phyloP scores from a whole-genome alignment of 1,140 invertebrate genomes.

The Watersipora subatra region DNA sequence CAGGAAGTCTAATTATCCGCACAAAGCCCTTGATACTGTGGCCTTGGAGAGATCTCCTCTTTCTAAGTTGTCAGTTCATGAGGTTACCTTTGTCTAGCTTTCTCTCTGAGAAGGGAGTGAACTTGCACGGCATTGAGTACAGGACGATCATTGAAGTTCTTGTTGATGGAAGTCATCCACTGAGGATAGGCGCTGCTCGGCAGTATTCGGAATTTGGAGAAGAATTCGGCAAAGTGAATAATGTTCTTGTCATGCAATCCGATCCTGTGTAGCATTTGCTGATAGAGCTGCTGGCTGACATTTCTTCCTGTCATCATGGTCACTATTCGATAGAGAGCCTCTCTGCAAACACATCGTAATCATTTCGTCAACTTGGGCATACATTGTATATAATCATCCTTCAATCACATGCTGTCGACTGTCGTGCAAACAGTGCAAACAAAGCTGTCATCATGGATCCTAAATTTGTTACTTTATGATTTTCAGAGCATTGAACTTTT shows the following conservation, averaged over 20 bases:
- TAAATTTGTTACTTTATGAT: too few relatives aligned
- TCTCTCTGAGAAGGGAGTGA: constrained; percentile 32
- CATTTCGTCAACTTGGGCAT: too few relatives aligned
- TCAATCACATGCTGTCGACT: too few relatives aligned
- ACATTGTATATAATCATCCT: too few relatives aligned
- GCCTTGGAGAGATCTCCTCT: too few relatives aligned
- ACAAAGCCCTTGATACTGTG: too few relatives aligned
- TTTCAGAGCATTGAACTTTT: too few relatives aligned
- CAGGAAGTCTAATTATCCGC: too few relatives aligned
- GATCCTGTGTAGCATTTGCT: constrained; percentile 25
- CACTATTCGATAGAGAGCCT: constrained; percentile 30
- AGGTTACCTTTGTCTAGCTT: constrained; percentile 29
- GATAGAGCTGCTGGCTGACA: constrained; percentile 20
- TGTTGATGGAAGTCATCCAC: constrained; percentile 36
- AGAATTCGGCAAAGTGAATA: constrained; percentile 32
- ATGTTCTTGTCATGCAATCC: constrained; percentile 25
- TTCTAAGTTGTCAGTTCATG: too few relatives aligned
- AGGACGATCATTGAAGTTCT: constrained; percentile 19
- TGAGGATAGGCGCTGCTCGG: constrained; percentile 22
- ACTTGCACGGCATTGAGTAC: constrained; percentile 30
- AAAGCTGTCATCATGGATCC: too few relatives aligned
- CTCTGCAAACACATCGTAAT: constrained; percentile 20
- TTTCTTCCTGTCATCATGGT: constrained; percentile 21
- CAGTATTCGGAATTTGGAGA: constrained; percentile 17
- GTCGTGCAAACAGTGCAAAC: too few relatives aligned